Percentiles rank a stretch among this genome's conserved stretches.
Evolutionary conservation across 2,888 invertebrate genomes (phyloP).

Genomic region (Acleris cristana): DNA sequence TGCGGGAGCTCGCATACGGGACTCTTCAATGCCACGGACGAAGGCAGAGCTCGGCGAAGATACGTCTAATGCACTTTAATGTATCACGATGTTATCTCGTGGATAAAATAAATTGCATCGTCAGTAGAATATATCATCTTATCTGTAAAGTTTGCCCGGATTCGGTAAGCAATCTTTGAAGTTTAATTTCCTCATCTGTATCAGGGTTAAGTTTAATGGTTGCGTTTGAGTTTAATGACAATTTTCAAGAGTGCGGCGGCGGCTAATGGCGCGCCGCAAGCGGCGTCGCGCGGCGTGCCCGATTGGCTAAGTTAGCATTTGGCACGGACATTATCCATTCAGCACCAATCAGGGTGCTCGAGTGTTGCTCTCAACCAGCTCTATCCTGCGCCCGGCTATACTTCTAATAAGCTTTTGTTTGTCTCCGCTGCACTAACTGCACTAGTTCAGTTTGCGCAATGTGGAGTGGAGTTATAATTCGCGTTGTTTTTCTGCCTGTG

Average conservation of each 20-base stretch:
- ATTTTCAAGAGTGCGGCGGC: slow-evolving; percentile 25
- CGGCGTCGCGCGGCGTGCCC: slow-evolving; percentile 48
- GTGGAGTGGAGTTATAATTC: slow-evolving; percentile 5
- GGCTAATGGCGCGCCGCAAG: slow-evolving; percentile 61
- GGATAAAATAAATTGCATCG: slow-evolving; percentile 13
- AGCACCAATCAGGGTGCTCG: slow-evolving; percentile 55
- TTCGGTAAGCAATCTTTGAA: slow-evolving; percentile 9
- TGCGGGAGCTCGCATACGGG: slow-evolving; percentile 44
- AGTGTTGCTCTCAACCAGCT: slow-evolving; percentile 48
- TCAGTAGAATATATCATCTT: slow-evolving; percentile 14
- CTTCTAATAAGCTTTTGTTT: slow-evolving; percentile 47
- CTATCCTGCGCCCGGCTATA: slow-evolving; percentile 60
- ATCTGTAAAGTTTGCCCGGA: slow-evolving; percentile 5
- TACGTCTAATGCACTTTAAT: slow-evolving; percentile 18
- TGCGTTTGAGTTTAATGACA: slow-evolving; percentile 24
- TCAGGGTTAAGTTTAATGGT: slow-evolving; percentile 24
- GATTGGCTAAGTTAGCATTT: slow-evolving; percentile 77
- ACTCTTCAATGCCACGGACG: slow-evolving; percentile 31
- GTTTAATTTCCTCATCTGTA: slow-evolving; percentile 30
- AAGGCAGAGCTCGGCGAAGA: slow-evolving; percentile 18
- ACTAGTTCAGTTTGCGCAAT: slow-evolving; percentile 4
- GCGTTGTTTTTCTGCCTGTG: slow-evolving; percentile 9
- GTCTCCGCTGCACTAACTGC: slow-evolving; percentile 33
- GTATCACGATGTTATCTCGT: slow-evolving; percentile 1
- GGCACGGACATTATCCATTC: slow-evolving; percentile 74